Conservation (phyloP, 2,888 invertebrate species). For the Volucella inflata region DNA sequence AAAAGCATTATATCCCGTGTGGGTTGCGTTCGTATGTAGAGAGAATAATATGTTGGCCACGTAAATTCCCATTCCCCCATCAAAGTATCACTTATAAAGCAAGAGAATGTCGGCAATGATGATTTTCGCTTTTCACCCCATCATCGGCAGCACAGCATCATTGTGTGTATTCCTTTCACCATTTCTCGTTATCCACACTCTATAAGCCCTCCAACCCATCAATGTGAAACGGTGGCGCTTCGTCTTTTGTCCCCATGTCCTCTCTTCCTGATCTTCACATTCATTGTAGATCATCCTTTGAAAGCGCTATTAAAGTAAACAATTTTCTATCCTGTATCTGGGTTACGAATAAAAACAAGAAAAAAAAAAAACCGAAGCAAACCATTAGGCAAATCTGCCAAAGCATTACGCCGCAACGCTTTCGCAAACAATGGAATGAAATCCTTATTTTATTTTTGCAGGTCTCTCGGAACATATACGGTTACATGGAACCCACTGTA, state of each 20-base stretch:
- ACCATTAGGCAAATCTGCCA: constrained; percentile 74
- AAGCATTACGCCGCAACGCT: constrained; percentile 75
- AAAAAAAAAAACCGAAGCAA: constrained; percentile 41
- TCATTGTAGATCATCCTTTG: constrained; percentile 62
- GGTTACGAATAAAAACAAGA: constrained; percentile 55
- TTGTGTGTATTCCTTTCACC: constrained; percentile 43
- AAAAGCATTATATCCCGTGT: constrained; percentile 52
- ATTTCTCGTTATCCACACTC: background rate
- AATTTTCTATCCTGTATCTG: constrained; percentile 69
- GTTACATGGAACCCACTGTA: too few species aligned
- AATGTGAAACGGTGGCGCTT: background rate
- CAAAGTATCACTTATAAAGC: background rate
- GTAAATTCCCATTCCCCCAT: background rate
- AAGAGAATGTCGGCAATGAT: background rate
- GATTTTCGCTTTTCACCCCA: constrained; percentile 49
- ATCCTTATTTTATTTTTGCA: constrained; percentile 63
- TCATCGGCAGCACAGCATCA: constrained; percentile 48
- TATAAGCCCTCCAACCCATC: background rate
- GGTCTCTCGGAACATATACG: constrained; percentile 28
- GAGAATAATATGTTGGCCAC: constrained; percentile 37
- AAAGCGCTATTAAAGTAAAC: constrained; percentile 72
- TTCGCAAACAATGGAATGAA: constrained; percentile 71
- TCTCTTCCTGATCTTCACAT: constrained; percentile 7
- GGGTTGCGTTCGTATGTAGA: background rate
- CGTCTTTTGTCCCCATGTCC: background rate